phyloP scores from a whole-genome alignment of 2,797 vertebrate species.

The Aselliscus stoliczkanus region DNA sequence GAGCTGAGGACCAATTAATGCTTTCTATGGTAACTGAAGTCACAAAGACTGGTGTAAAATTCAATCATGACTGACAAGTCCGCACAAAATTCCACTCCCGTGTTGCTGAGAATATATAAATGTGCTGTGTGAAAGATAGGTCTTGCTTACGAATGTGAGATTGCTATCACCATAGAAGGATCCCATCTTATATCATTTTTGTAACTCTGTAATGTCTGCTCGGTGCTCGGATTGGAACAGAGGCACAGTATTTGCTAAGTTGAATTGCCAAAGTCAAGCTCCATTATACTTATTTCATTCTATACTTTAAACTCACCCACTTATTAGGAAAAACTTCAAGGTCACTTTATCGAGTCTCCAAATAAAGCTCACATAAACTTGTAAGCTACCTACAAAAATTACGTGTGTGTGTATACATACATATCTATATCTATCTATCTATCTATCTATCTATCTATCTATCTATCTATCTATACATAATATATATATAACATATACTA shows the following conservation, averaged over 20 bases:
- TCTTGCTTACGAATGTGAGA: not conserved
- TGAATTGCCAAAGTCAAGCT: not conserved
- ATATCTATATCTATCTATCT: too few species aligned
- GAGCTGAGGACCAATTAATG: not conserved
- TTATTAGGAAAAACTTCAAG: not conserved
- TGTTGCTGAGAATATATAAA: not conserved
- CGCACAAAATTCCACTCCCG: not conserved
- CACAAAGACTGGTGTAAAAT: not conserved
- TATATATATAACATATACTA: too few species aligned
- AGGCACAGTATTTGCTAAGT: not conserved
- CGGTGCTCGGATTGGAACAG: not conserved
- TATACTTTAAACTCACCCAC: not conserved
- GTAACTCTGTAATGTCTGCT: not conserved
- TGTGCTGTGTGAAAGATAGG: not conserved
- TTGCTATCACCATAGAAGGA: not conserved
- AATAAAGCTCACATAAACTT: not conserved
- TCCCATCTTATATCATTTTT: not conserved
- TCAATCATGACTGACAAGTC: not conserved
- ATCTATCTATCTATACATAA: too few species aligned
- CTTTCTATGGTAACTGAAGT: constrained; percentile 15
- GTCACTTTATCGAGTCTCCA: not conserved
- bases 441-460: too few species aligned
- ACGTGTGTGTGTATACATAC: not conserved
- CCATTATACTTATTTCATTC: not conserved
- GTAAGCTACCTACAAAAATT: not conserved